A percentile compares a stretch with the other conserved stretches of the same genome.
phyloP scores from a whole-genome alignment of 1,140 invertebrate genomes.

The Teleopsis dalmanni region DNA sequence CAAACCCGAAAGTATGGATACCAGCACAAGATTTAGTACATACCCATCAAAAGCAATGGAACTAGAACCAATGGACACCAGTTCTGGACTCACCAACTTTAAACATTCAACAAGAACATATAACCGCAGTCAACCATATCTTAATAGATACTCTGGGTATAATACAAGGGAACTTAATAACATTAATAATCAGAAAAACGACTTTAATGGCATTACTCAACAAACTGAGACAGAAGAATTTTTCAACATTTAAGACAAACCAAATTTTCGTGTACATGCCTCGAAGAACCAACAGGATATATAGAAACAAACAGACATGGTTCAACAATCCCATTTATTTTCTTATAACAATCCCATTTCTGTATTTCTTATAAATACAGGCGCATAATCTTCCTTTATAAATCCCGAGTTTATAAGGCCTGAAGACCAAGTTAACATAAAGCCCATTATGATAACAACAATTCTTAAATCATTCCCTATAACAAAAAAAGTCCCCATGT shows the following conservation, averaged over 20 bases:
- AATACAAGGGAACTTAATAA: too few relatives aligned
- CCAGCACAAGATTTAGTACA: too few relatives aligned
- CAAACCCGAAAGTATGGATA: too few relatives aligned
- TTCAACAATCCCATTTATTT: background rate
- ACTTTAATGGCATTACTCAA: too few relatives aligned
- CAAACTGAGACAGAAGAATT: too few relatives aligned
- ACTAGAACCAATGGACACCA: too few relatives aligned
- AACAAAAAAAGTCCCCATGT: constrained; percentile 6
- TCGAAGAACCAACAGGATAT: constrained; percentile 8
- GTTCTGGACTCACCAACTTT: too few relatives aligned
- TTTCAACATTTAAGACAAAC: constrained; percentile 3
- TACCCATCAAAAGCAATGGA: too few relatives aligned
- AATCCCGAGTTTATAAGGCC: background rate
- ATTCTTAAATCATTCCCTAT: background rate
- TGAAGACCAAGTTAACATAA: background rate
- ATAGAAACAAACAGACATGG: constrained; percentile 7
- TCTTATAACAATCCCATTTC: background rate
- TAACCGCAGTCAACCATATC: too few relatives aligned
- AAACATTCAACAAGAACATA: too few relatives aligned
- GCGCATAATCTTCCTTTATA: constrained; percentile 10
- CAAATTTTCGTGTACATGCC: constrained; percentile 11
- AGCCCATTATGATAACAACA: background rate
- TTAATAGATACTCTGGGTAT: too few relatives aligned
- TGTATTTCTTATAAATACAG: constrained; percentile 9
- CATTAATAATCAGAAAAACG: too few relatives aligned